Evolutionary conservation across 2,888 invertebrate genomes (phyloP).

Genomic region (Imbricaverruca yamaguchii): DNA sequence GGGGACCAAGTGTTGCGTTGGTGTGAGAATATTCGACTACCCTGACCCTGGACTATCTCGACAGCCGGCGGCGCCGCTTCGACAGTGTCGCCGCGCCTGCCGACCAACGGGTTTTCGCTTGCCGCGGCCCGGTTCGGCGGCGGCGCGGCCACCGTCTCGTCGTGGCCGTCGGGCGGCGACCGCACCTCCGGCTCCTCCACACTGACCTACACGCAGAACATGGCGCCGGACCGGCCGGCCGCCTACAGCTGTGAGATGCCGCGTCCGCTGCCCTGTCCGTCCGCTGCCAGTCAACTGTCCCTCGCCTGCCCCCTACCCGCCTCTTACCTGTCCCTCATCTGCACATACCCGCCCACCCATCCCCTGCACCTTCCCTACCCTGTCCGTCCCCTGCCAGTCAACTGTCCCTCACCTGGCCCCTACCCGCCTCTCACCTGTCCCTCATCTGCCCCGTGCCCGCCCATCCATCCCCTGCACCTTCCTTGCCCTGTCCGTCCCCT

Average conservation of each 20-base stretch:
- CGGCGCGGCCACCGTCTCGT: not conserved
- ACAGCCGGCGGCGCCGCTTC: not conserved
- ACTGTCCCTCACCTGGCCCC: too few species aligned
- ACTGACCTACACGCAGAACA: constrained; percentile 82
- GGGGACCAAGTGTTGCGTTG: not conserved
- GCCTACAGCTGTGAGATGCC: not conserved
- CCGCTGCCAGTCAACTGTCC: too few species aligned
- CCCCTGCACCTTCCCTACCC: too few species aligned
- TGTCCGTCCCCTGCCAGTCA: too few species aligned
- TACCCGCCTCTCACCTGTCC: too few species aligned
- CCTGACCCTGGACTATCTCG: not conserved
- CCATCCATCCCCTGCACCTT: too few species aligned
- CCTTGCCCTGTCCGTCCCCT: too few species aligned
- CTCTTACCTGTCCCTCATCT: too few species aligned
- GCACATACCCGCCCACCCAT: too few species aligned
- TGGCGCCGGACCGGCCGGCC: constrained; percentile 51
- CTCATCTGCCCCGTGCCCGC: too few species aligned
- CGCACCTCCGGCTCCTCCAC: constrained; percentile 48
- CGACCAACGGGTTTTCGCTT: not conserved
- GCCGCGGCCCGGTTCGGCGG: not conserved
- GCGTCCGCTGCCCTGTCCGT: too few species aligned
- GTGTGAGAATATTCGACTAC: not conserved
- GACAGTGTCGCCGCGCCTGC: not conserved
- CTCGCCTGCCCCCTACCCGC: too few species aligned
- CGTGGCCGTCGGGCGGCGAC: not conserved